Conservation (phyloP, 2,888 invertebrate genomes). For the Ditula angustiorana region DNA sequence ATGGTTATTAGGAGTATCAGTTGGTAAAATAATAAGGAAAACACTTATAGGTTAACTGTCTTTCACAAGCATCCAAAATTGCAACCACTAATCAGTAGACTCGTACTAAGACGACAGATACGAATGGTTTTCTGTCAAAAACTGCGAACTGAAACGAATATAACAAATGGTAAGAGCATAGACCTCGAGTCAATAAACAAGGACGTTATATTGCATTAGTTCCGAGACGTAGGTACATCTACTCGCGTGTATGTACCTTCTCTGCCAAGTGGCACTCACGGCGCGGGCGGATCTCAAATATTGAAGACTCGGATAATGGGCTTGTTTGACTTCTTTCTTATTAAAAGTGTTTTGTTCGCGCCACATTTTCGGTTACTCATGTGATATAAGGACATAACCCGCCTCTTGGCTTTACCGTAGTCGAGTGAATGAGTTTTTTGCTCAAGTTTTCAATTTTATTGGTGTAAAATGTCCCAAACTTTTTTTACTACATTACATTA, state of each 20-base stretch:
- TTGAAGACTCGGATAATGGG: slow-evolving; percentile 8
- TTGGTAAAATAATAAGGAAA: too few relatives aligned
- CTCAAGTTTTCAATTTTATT: too few relatives aligned
- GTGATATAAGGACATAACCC: background rate
- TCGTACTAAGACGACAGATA: too few relatives aligned
- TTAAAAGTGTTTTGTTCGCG: slow-evolving; percentile 4
- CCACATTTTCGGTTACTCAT: background rate
- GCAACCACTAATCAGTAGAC: too few relatives aligned
- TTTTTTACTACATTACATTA: too few relatives aligned
- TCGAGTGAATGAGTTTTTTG: too few relatives aligned
- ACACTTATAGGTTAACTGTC: too few relatives aligned
- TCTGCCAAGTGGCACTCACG: slow-evolving; percentile 5
- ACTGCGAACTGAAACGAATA: too few relatives aligned
- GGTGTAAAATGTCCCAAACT: too few relatives aligned
- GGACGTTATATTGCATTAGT: slow-evolving; percentile 27
- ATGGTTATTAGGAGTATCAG: too few relatives aligned
- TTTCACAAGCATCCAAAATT: too few relatives aligned
- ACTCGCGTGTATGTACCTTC: background rate
- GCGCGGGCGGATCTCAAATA: slow-evolving; percentile 17
- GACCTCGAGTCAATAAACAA: slow-evolving; percentile 6
- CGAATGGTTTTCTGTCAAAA: too few relatives aligned
- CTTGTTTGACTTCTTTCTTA: slow-evolving; percentile 7
- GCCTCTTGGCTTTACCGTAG: background rate
- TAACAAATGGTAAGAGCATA: slow-evolving; percentile 17
- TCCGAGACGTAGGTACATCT: background rate